Evolutionary conservation across 2,113 vertebrate genomes (phyloP).

Genomic region (Malurus alboscapulatus): DNA sequence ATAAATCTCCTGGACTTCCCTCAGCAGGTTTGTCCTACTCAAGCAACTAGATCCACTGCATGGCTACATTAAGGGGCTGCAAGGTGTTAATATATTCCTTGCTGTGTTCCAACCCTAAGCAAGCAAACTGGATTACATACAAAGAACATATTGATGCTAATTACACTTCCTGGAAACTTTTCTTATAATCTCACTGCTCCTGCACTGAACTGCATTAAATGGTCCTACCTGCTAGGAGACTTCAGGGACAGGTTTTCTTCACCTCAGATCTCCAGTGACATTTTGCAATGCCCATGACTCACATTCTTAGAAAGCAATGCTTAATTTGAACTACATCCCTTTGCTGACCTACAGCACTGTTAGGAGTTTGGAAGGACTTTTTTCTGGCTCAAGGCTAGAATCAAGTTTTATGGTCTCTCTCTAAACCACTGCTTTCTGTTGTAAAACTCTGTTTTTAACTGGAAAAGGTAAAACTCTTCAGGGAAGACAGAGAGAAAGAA

Average conservation of each 20-base stretch:
- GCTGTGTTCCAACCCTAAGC: not conserved
- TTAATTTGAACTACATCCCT: not conserved
- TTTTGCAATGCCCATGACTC: not conserved
- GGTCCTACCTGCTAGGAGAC: not conserved
- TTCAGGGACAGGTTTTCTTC: not conserved
- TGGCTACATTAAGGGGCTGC: not conserved
- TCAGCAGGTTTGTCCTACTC: not conserved
- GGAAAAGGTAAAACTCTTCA: not conserved
- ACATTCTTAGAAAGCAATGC: not conserved
- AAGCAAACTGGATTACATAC: not conserved
- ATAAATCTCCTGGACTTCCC: not conserved
- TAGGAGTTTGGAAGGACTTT: not conserved
- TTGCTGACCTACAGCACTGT: not conserved
- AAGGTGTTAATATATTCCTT: not conserved
- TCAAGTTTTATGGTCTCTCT: not conserved
- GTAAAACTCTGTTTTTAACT: not conserved
- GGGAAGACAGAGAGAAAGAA: not conserved
- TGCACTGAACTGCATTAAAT: not conserved
- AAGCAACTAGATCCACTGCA: not conserved
- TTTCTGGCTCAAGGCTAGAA: not conserved
- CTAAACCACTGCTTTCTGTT: not conserved
- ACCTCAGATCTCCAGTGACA: not conserved
- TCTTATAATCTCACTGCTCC: not conserved
- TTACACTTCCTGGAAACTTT: not conserved
- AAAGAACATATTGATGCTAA: not conserved